Percentiles rank a stretch among this genome's conserved stretches.
Conservation (phyloP, 2,888 invertebrate genomes). For the Cerceris ruficornis region DNA sequence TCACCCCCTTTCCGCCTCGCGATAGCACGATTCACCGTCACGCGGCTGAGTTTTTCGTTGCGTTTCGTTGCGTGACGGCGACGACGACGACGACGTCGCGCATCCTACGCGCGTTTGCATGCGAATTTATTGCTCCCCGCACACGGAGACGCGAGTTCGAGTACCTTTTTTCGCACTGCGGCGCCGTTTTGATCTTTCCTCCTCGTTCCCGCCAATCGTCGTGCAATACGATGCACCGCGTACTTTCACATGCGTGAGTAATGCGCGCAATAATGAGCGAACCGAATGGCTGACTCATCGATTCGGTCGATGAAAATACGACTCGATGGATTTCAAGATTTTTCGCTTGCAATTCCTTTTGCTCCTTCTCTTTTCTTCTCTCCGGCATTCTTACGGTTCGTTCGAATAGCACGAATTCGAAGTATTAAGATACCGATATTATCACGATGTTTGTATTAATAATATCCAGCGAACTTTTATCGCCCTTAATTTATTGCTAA, state of each 20-base stretch:
- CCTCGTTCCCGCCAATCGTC: background rate
- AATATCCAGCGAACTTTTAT: no score
- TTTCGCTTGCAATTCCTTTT: slow-evolving; percentile 50
- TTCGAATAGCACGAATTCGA: background rate
- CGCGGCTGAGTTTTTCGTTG: slow-evolving; percentile 33
- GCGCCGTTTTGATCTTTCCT: background rate
- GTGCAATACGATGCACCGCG: background rate
- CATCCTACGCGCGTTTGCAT: slow-evolving; percentile 27
- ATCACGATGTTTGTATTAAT: no score
- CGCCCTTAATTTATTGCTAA: no score
- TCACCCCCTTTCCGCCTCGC: slow-evolving; percentile 8
- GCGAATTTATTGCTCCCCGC: slow-evolving; percentile 20
- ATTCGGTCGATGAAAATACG: slow-evolving; percentile 69
- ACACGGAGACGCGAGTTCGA: background rate
- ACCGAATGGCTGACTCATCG: slow-evolving; percentile 70
- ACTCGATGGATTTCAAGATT: slow-evolving; percentile 64
- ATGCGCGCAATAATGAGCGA: slow-evolving; percentile 65
- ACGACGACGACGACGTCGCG: slow-evolving; percentile 5
- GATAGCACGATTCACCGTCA: slow-evolving; percentile 31
- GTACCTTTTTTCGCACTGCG: background rate
- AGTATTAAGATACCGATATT: no score
- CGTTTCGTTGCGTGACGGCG: slow-evolving; percentile 28
- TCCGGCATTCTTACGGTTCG: background rate
- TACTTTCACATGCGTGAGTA: background rate
- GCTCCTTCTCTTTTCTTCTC: background rate